A percentile compares a stretch with the other conserved stretches of the same genome.
These are phyloP conservation scores for Coptodon bakossiorum DNA, from an alignment of 2,113 vertebrate species.

Conservation along the genomic window DNA sequence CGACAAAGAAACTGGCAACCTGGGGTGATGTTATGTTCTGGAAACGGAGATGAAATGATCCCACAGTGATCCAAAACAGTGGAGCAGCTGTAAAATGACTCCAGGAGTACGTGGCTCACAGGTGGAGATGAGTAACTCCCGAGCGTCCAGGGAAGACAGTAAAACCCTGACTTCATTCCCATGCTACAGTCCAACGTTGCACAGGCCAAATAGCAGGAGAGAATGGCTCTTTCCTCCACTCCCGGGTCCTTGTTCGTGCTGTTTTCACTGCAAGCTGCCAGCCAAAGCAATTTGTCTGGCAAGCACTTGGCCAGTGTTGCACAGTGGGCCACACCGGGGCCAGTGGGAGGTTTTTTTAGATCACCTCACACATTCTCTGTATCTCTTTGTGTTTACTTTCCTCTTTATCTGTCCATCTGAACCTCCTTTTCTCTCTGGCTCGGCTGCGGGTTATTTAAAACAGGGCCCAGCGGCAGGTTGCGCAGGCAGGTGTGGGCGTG, in stretches of 20 bases:
- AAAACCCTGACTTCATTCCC: conserved; percentile 7
- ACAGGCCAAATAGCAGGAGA: conserved; percentile 19
- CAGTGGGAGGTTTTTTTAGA: conserved; percentile 22
- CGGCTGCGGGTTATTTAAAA: conserved; percentile 23
- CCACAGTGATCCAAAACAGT: neutral
- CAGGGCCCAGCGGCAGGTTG: conserved; percentile 14
- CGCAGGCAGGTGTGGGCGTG: conserved; percentile 5
- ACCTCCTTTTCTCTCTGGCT: neutral
- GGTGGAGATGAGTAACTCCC: neutral
- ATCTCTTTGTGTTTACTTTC: conserved; percentile 24
- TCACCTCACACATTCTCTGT: conserved; percentile 29
- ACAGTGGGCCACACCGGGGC: conserved; percentile 15
- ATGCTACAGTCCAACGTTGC: neutral
- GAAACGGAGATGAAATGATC: neutral
- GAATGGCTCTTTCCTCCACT: conserved; percentile 18
- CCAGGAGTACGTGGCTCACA: neutral
- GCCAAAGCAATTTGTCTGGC: conserved; percentile 63
- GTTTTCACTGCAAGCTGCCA: conserved; percentile 36
- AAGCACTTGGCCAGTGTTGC: conserved; percentile 37
- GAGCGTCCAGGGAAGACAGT: neutral
- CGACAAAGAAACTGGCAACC: conserved; percentile 1
- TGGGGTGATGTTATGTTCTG: neutral
- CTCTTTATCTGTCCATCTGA: conserved; percentile 31
- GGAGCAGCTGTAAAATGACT: conserved; percentile 15
- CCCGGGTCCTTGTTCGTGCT: conserved; percentile 27